A percentile compares a stretch with the other conserved stretches of the same genome.
These are phyloP conservation scores for Atherinosoma microstoma DNA, from an alignment of 2,797 vertebrate species.

Conservation along the genomic window DNA sequence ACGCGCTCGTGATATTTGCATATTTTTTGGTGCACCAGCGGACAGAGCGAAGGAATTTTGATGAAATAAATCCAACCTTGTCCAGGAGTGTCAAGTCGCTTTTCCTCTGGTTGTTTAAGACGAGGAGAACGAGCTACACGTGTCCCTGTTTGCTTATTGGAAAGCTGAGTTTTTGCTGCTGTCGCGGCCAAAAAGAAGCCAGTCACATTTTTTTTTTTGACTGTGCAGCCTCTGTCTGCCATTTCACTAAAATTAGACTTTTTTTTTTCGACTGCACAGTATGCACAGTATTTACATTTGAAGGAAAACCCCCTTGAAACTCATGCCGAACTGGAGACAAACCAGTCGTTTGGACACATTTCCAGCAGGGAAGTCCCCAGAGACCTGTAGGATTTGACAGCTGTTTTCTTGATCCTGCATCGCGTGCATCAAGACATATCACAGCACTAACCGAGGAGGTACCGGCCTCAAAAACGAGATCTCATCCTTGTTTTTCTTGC, in stretches of 20 bases:
- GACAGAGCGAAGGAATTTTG: neutral
- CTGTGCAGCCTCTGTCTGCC: neutral
- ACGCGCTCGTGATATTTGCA: neutral
- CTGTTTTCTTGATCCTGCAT: slow-evolving; percentile 1
- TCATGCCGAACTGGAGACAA: slow-evolving; percentile 19
- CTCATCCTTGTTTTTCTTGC: neutral
- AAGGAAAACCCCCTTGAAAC: slow-evolving; percentile 10
- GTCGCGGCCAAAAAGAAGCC: slow-evolving; percentile 11
- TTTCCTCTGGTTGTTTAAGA: neutral
- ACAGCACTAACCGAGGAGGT: neutral
- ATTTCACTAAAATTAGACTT: neutral
- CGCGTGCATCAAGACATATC: slow-evolving; percentile 5
- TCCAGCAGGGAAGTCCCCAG: slow-evolving; percentile 25
- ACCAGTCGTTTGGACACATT: slow-evolving; percentile 9
- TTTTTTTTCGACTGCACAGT: neutral
- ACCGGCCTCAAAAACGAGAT: neutral
- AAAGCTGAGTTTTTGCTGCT: neutral
- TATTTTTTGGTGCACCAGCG: slow-evolving; percentile 18
- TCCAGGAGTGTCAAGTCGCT: neutral
- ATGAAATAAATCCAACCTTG: neutral
- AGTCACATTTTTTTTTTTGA: neutral
- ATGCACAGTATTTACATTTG: slow-evolving; percentile 25
- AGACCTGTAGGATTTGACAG: slow-evolving; percentile 22
- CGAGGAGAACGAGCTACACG: slow-evolving; percentile 10
- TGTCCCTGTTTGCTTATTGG: slow-evolving; percentile 18